Conservation (phyloP, 2,888 invertebrate species). For the Eupithecia exiguata region DNA sequence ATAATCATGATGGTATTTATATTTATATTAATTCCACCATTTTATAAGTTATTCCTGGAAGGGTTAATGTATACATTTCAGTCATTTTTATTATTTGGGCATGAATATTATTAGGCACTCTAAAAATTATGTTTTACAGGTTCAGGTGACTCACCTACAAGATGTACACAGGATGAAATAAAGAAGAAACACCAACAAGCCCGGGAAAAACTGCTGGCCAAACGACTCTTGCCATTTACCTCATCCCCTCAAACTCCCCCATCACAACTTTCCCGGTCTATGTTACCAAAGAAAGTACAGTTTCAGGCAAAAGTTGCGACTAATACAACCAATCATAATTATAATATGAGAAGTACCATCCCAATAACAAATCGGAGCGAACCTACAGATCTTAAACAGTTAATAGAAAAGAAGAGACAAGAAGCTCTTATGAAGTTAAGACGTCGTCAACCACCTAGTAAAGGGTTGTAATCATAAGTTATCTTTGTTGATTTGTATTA, state of each 20-base stretch:
- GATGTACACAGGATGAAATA: conserved; percentile 85
- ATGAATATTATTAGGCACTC: not conserved
- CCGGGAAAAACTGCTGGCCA: conserved; percentile 83
- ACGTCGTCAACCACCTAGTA: conserved; percentile 63
- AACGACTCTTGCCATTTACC: conserved; percentile 74
- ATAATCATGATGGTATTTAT: conserved; percentile 49
- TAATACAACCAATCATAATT: conserved; percentile 37
- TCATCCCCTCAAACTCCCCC: conserved; percentile 54
- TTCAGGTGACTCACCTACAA: conserved; percentile 69
- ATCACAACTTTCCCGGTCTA: conserved; percentile 24
- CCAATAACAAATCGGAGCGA: conserved; percentile 31
- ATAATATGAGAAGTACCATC: conserved; percentile 36
- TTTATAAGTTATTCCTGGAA: not conserved
- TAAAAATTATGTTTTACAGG: conserved; percentile 44
- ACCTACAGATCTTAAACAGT: conserved; percentile 58
- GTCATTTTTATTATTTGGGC: too few relatives aligned
- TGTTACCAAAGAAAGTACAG: conserved; percentile 49
- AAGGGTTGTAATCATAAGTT: conserved; percentile 40
- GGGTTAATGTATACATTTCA: too few relatives aligned
- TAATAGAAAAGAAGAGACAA: conserved; percentile 78
- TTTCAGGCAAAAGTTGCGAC: conserved; percentile 64
- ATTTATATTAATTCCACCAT: not conserved
- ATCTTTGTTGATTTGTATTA: conserved; percentile 30
- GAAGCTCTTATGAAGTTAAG: conserved; percentile 77
- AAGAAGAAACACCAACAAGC: conserved; percentile 85